Percentiles rank a stretch among this genome's conserved stretches.
phyloP scores from a whole-genome alignment of 2,797 vertebrate species.

The Hypotaenidia okinawae region DNA sequence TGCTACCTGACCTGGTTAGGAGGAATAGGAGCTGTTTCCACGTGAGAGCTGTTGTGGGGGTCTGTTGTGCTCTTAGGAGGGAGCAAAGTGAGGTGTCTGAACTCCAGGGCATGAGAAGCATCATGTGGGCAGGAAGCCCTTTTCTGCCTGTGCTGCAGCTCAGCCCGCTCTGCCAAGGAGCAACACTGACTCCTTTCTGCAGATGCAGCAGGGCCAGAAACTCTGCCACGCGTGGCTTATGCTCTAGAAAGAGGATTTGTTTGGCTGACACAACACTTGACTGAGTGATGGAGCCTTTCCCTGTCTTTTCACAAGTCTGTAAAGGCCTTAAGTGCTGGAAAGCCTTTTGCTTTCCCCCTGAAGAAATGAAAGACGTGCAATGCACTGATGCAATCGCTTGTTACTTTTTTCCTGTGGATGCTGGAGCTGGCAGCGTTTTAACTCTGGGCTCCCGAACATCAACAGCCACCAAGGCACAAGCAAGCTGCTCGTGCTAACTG shows the following conservation, averaged over 20 bases:
- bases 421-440: neutral
- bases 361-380: neutral
- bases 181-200: neutral
- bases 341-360: neutral
- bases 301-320: neutral
- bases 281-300: neutral
- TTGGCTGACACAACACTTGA: neutral
- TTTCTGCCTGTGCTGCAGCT: neutral
- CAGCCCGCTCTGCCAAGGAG: rapidly evolving
- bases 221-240: neutral
- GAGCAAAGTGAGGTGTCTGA: neutral
- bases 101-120: rapidly evolving
- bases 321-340: neutral
- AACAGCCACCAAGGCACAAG: rapidly evolving
- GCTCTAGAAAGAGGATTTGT: neutral
- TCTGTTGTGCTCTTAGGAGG: neutral
- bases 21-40: rapidly evolving
- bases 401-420: neutral
- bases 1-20: rapidly evolving
- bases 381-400: neutral
- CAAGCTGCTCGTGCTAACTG: rapidly evolving
- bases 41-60: rapidly evolving
- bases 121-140: neutral
- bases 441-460: neutral
- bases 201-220: neutral